phyloP scores from a whole-genome alignment of 1,140 invertebrate genomes.

The Drusus annulatus region DNA sequence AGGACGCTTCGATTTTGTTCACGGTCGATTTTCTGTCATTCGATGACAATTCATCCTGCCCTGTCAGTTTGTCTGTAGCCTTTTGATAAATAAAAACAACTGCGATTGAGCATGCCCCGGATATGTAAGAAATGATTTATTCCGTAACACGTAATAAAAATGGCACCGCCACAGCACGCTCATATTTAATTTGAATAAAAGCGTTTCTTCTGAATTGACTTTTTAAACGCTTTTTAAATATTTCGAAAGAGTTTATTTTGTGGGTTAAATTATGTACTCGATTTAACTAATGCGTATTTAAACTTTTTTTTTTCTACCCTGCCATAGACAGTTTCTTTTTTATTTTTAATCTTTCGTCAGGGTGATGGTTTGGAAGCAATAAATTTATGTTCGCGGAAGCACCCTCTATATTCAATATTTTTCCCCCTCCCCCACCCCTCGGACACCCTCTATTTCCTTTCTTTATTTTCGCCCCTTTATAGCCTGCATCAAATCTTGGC shows the following conservation, averaged over 20 bases:
- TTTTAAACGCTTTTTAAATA: not conserved
- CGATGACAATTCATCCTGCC: slow-evolving; percentile 33
- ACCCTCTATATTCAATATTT: slow-evolving; percentile 41
- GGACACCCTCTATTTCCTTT: not conserved
- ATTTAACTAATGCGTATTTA: no score
- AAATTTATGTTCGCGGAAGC: slow-evolving; percentile 32
- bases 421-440: not conserved
- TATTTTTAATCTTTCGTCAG: slow-evolving; percentile 36
- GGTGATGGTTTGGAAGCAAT: slow-evolving; percentile 22
- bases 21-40: slow-evolving; percentile 42
- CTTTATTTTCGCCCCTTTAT: slow-evolving; percentile 10
- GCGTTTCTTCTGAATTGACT: not conserved
- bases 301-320: no score
- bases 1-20: slow-evolving; percentile 37
- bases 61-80: slow-evolving; percentile 6
- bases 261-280: no score
- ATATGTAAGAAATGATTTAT: slow-evolving; percentile 29
- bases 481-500: not conserved
- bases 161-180: not conserved
- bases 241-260: no score
- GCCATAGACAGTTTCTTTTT: not conserved
- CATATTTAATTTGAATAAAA: not conserved
- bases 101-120: not conserved
- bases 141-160: slow-evolving; percentile 16
- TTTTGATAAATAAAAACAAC: slow-evolving; percentile 5